phyloP scores from a whole-genome alignment of 2,888 invertebrate species.

The Dryomyza anilis region DNA sequence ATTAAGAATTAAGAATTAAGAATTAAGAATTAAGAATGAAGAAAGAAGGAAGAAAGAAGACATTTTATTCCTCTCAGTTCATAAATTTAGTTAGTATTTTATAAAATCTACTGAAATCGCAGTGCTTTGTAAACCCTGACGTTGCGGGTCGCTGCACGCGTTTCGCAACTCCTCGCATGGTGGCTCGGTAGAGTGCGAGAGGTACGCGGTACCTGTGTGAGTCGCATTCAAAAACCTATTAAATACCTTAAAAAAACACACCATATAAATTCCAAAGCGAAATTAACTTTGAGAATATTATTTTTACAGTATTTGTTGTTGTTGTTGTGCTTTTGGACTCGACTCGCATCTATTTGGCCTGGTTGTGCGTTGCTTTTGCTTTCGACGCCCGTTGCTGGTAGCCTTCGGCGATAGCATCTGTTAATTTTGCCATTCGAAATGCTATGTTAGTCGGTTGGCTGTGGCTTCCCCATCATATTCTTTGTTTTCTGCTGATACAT shows the following conservation, averaged over 20 bases:
- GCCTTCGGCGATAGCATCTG: conserved; percentile 22
- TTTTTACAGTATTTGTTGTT: background rate
- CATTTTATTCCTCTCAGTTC: too few relatives aligned
- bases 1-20: too few relatives aligned
- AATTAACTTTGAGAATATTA: conserved; percentile 14
- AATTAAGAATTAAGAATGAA: too few relatives aligned
- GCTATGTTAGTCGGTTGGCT: background rate
- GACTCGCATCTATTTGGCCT: conserved; percentile 11
- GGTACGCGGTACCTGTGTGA: background rate
- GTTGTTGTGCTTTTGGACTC: conserved; percentile 8
- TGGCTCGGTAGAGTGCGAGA: background rate
- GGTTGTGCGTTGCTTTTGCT: conserved; percentile 15
- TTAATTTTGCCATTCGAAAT: conserved; percentile 14
- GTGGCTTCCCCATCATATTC: background rate
- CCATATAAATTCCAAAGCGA: conserved; percentile 15
- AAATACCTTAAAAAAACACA: background rate
- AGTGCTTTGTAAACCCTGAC: too few relatives aligned
- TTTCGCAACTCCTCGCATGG: too few relatives aligned
- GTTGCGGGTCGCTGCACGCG: too few relatives aligned
- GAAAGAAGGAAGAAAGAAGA: too few relatives aligned
- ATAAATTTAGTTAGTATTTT: too few relatives aligned
- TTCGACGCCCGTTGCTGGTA: conserved; percentile 8
- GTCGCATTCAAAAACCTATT: conserved; percentile 20
- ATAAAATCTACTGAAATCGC: too few relatives aligned
- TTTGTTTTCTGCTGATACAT: background rate